Evolutionary conservation across 2,888 invertebrate genomes (phyloP), one percentile per base, ranked within the genome.

Genomic region (Polymixis flavicincta): DNA sequence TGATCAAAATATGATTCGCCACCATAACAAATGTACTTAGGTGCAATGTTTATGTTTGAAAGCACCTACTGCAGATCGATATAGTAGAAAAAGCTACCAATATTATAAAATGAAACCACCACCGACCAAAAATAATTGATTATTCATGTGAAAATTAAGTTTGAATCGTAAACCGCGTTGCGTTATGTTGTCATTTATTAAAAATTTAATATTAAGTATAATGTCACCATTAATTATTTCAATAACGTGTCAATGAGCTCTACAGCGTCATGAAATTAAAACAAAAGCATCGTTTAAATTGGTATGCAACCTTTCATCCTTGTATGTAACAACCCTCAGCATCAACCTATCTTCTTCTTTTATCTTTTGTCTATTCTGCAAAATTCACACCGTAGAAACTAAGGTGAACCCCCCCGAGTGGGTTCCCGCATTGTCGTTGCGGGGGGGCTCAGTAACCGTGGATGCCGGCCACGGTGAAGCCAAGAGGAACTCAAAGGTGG

Each of bases 61-160:
- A 19, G 28, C 28, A 71, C 7, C 32, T 22, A 60, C 19, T 45
- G 19, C 28, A 50, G n/a, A 50, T 65, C 4, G 42, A 25, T 57
- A 28, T 28, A n/a, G 6, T 57, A 32, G 37, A 17, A 22, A 17
- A 25, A 45, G 22, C 11, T 28, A 37, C 28, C 11, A 48, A 45
- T 19, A 72, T 42, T n/a, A 50, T 42, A 25, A 65, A 78, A 50
- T 55, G 1, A 42, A 32, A 80, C 37, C 6, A 42, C 25, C 59
- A 48, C 54, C 13, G 28, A 54, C 37, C 79, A 64, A 45, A 74
- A 74, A 52, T 66, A 81, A 81, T 74, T 74, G 28, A 81, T 54
- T 68, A 75, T 68, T 75, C 59, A 59, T 64, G 28, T 64, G 37
- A 68, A 75, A 81, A 76, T 81, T 76, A 48, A 73, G 61, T 80